Conservation (phyloP, 1,140 invertebrate species). For the Oreohelix idahoensis region DNA sequence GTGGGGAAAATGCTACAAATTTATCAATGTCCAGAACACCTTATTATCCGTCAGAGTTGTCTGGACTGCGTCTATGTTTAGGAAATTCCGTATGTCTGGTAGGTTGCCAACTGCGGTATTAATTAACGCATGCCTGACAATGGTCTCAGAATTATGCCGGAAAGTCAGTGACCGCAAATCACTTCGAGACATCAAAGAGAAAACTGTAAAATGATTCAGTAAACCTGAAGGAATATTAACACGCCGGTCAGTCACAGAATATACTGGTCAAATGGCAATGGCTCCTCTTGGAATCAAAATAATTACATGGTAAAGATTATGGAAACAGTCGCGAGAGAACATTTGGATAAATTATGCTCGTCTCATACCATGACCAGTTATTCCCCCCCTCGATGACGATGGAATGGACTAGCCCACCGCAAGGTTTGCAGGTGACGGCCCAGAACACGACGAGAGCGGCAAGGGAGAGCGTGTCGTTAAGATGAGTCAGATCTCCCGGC, state of each 20-base stretch:
- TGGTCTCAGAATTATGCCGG: background rate
- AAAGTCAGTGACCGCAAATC: too few species aligned
- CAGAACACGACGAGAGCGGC: background rate
- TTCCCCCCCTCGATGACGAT: slow-evolving; percentile 14
- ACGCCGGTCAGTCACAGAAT: background rate
- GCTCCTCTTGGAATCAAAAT: background rate
- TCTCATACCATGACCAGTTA: slow-evolving; percentile 17
- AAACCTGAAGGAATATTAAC: background rate
- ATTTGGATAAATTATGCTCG: slow-evolving; percentile 40
- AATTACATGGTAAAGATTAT: background rate
- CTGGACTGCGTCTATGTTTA: background rate
- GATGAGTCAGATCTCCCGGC: background rate
- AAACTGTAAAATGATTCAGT: background rate
- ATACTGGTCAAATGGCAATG: background rate
- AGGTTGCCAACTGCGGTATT: background rate
- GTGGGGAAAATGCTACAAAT: background rate
- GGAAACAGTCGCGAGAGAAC: slow-evolving; percentile 1
- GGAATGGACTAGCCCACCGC: background rate
- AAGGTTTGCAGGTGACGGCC: background rate
- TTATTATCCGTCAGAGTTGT: background rate
- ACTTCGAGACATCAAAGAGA: background rate
- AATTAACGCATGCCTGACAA: background rate
- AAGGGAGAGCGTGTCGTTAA: background rate
- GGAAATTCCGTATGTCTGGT: background rate
- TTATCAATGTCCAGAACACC: background rate